These are phyloP conservation scores for Neoniphon sammara DNA, from an alignment of 2,797 vertebrate species.

Conservation along the genomic window DNA sequence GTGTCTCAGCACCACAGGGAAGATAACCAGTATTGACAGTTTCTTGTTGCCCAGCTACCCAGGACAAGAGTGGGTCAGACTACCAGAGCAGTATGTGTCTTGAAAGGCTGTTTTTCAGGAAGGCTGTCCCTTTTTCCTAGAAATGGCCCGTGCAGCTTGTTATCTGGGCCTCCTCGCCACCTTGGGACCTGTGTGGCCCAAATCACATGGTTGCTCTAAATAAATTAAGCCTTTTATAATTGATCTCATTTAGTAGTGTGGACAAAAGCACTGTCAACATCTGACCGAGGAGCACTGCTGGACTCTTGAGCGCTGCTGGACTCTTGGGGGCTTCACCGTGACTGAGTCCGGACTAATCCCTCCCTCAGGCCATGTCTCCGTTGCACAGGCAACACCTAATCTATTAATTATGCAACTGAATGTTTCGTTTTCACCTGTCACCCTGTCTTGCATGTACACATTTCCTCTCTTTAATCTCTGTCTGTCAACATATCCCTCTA, in stretches of 20 bases:
- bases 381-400: neutral
- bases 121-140: slow-evolving; percentile 36
- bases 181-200: slow-evolving; percentile 62
- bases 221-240: slow-evolving; percentile 51
- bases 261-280: slow-evolving; percentile 12
- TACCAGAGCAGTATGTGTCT: slow-evolving; percentile 21
- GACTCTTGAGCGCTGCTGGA: neutral
- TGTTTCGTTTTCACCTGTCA: neutral
- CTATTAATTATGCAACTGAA: neutral
- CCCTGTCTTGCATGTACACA: neutral
- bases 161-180: slow-evolving; percentile 62
- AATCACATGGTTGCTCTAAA: slow-evolving; percentile 56
- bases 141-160: slow-evolving; percentile 33
- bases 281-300: slow-evolving; percentile 9
- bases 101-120: slow-evolving; percentile 28
- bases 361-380: neutral
- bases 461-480: neutral
- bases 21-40: slow-evolving; percentile 23
- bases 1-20: slow-evolving; percentile 11
- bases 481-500: neutral
- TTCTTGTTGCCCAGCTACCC: slow-evolving; percentile 1
- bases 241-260: slow-evolving; percentile 36
- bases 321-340: neutral
- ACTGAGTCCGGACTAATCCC: neutral
- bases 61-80: slow-evolving; percentile 20